phyloP scores from a whole-genome alignment of 1,140 invertebrate species.

The Euura lappo region DNA sequence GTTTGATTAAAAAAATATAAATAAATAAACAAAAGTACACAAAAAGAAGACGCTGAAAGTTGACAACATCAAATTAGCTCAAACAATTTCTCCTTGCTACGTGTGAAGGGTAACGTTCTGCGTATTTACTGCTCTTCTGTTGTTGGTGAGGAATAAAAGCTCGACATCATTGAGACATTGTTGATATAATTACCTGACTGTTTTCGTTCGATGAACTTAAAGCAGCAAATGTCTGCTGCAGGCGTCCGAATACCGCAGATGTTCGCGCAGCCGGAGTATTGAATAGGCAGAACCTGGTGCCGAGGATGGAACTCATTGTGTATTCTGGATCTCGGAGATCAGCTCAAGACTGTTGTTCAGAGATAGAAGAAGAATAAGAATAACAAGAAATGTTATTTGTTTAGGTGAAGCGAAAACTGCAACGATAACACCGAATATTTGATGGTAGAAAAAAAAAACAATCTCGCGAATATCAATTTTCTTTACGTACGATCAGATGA shows the following conservation, averaged over 20 bases:
- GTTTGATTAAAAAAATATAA: not conserved
- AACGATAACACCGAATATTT: not conserved
- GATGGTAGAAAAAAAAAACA: too few relatives aligned
- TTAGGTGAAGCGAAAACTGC: not conserved
- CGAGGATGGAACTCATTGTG: constrained; percentile 40
- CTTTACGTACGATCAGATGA: constrained; percentile 14
- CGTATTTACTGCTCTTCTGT: too few relatives aligned
- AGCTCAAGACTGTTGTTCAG: not conserved
- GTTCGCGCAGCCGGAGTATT: constrained; percentile 28
- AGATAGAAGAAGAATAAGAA: not conserved
- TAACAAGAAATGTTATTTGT: not conserved
- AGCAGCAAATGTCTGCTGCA: constrained; percentile 44
- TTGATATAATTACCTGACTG: constrained; percentile 27
- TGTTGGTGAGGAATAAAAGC: too few relatives aligned
- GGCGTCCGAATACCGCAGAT: constrained; percentile 24
- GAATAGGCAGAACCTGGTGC: constrained; percentile 34
- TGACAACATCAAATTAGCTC: too few relatives aligned
- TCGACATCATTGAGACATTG: too few relatives aligned
- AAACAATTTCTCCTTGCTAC: too few relatives aligned
- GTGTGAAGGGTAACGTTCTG: too few relatives aligned
- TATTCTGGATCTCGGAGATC: not conserved
- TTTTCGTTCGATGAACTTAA: constrained; percentile 42
- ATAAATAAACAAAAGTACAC: not conserved
- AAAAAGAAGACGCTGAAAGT: not conserved
- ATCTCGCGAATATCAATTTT: not conserved